These are phyloP conservation scores for Panurus biarmicus DNA, from an alignment of 2,113 vertebrate species.

Conservation along the genomic window DNA sequence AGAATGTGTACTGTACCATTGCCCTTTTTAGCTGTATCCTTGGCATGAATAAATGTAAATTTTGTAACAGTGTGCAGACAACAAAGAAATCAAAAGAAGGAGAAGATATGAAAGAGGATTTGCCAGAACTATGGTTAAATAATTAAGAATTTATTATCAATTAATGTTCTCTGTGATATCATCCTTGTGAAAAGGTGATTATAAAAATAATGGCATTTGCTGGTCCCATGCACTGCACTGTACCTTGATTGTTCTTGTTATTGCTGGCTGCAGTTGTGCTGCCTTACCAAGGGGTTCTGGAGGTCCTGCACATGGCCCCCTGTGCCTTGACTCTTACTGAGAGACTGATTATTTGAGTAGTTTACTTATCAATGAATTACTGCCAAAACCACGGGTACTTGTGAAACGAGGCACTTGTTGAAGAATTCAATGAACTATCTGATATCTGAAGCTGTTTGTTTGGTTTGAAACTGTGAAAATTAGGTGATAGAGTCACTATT, in stretches of 20 bases:
- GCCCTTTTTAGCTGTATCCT: conserved; percentile 19
- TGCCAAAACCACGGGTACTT: not conserved
- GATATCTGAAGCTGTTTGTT: not conserved
- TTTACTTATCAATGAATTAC: not conserved
- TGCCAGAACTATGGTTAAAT: not conserved
- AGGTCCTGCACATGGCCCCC: not conserved
- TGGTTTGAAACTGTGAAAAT: not conserved
- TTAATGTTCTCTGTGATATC: not conserved
- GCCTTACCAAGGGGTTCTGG: not conserved
- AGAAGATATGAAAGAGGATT: not conserved
- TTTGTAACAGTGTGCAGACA: not conserved
- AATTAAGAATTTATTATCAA: not conserved
- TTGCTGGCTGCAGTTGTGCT: not conserved
- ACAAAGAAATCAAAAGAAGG: not conserved
- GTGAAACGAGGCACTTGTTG: not conserved
- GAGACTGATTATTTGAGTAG: not conserved
- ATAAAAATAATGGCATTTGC: not conserved
- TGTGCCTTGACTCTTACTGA: not conserved
- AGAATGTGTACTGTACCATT: conserved; percentile 16
- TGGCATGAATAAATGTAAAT: not conserved
- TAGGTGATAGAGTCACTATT: not conserved
- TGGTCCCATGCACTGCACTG: not conserved
- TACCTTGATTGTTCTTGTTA: not conserved
- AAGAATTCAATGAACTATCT: not conserved
- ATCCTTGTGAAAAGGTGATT: not conserved